Evolutionary conservation across 2,113 vertebrate genomes (phyloP).

Genomic region (Centrocercus urophasianus): DNA sequence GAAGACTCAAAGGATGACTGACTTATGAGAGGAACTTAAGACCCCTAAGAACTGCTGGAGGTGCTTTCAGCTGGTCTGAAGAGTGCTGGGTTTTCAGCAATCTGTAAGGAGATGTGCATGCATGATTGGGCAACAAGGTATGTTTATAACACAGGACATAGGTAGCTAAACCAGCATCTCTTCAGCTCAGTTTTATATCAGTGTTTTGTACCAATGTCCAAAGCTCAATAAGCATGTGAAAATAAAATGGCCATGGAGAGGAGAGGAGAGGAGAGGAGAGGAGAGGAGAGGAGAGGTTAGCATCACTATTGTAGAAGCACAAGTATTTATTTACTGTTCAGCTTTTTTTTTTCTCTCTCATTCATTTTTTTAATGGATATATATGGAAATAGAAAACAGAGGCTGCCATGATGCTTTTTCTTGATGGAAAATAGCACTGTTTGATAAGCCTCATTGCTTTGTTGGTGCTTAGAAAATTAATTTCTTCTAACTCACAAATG

Average conservation of each 20-base stretch:
- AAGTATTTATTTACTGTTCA: neutral
- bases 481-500: slow-evolving; percentile 49
- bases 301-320: neutral
- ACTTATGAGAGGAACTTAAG: slow-evolving; percentile 53
- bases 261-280: neutral
- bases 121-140: accelerated
- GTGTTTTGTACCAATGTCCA: too few species aligned
- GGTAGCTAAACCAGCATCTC: neutral
- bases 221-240: neutral
- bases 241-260: neutral
- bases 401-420: slow-evolving; percentile 33
- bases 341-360: neutral
- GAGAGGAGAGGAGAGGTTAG: neutral
- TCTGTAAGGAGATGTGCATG: neutral
- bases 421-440: slow-evolving; percentile 31
- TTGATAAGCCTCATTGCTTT: slow-evolving; percentile 60
- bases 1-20: slow-evolving; percentile 40
- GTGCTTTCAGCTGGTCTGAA: neutral
- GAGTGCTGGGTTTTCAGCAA: neutral
- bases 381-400: neutral
- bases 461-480: slow-evolving; percentile 55
- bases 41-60: neutral
- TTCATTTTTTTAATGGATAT: neutral
- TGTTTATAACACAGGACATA: neutral
- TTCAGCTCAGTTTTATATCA: neutral